A percentile compares a stretch with the other conserved stretches of the same genome.
phyloP scores from a whole-genome alignment of 1,140 invertebrate genomes.

The Mercenaria mercenaria region DNA sequence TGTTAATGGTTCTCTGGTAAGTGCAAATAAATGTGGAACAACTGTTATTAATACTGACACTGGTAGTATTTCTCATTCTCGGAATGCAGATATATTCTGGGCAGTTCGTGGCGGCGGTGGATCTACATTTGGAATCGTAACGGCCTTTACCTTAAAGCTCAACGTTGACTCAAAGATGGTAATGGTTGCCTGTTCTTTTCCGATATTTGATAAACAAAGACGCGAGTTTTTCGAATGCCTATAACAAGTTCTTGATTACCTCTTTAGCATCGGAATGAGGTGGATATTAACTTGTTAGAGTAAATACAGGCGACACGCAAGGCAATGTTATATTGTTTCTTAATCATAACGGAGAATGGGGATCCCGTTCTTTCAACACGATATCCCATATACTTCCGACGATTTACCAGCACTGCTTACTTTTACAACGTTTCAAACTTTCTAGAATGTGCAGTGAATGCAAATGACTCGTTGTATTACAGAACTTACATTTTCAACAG shows the following conservation, averaged over 20 bases:
- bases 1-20: slow-evolving; percentile 54
- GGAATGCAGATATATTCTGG: slow-evolving; percentile 68
- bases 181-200: not conserved
- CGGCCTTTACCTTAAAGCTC: slow-evolving; percentile 67
- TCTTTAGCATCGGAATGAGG: slow-evolving; percentile 60
- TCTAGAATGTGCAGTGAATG: slow-evolving; percentile 50
- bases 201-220: not conserved
- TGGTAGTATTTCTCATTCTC: not conserved
- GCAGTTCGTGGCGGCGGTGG: no score
- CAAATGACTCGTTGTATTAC: not conserved
- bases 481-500: slow-evolving; percentile 26
- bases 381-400: slow-evolving; percentile 4
- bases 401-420: not conserved
- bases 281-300: slow-evolving; percentile 36
- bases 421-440: slow-evolving; percentile 39
- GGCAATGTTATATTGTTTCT: slow-evolving; percentile 25
- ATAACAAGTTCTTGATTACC: not conserved
- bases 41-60: not conserved
- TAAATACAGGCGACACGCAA: not conserved
- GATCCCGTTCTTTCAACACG: slow-evolving; percentile 14
- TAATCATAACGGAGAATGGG: slow-evolving; percentile 56
- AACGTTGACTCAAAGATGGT: slow-evolving; percentile 63
- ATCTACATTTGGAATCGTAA: slow-evolving; percentile 75
- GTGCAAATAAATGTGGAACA: slow-evolving; percentile 29
- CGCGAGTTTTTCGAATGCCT: not conserved